Base-by-base conservation (phyloP, 1,140 invertebrate genomes). In the Fopius arisanus region DNA sequence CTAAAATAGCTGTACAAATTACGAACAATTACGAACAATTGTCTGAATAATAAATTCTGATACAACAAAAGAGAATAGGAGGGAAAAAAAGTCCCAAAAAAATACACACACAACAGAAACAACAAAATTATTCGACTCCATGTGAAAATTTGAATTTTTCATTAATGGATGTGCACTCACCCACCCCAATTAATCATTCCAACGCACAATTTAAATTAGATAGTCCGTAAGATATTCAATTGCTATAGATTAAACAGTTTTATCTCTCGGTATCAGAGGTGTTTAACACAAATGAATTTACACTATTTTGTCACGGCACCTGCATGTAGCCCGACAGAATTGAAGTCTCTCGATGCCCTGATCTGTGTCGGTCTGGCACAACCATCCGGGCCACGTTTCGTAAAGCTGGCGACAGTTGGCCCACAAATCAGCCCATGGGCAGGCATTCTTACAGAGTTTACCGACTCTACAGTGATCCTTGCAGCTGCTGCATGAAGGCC, bases 391-490 rank as follows among this genome's bases (percentile, higher is more conserved):
- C 82, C 89, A 91, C 14, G 89, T 89, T 43, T 82, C 80, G 63
- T 90, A 84, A 10, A 95, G 87, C 65, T 93, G 89, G 41, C 86
- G 86, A 80, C 94, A 96, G 83, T 96, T 95, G 37, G 91, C 90
- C 91, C 91, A 95, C 14, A 90, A 84, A 81, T 95, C 93, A 29
- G 90, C 91, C 68, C 89, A 90, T 9, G 90, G 89, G 82, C 94
- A 96, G 0, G 90, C 81, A 88, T 95, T 96, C 21, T 91, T 92
- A 84, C 94, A 95, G 0, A 96, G 89, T 79, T 90, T 90, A 26
- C 89, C 90, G 9, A 88, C 82, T 66, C 89, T 80, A 83, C 94
- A 95, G 69, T 90, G 82, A n/a, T 89, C 83, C 40, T 90, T 89
- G 81, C 94, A 95, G 21, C 88, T 89, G 16, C 82, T 87, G 79